phyloP scores from a whole-genome alignment of 2,113 vertebrate species.

The Echinops telfairi region DNA sequence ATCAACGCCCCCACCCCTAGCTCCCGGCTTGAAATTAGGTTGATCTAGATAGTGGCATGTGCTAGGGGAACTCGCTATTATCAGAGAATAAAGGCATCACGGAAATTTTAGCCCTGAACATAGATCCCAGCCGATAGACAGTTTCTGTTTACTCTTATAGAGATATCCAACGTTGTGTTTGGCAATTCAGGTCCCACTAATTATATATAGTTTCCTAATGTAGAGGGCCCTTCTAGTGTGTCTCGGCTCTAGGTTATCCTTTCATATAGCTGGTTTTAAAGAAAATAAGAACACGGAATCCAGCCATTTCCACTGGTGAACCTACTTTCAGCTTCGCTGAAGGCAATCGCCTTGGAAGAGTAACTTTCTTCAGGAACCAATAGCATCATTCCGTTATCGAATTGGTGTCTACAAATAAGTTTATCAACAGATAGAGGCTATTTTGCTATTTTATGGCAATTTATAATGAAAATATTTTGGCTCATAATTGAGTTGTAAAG shows the following conservation, averaged over 20 bases:
- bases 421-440: constrained; percentile 23
- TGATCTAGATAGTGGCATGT: constrained; percentile 68
- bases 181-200: constrained; percentile 7
- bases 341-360: constrained; percentile 32
- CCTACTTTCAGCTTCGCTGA: constrained; percentile 30
- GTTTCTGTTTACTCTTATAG: constrained; percentile 59
- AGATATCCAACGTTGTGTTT: constrained; percentile 57
- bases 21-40: constrained; percentile 69
- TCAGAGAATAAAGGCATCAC: constrained; percentile 68
- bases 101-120: neutral
- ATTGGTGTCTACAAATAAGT: constrained; percentile 49
- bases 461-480: constrained; percentile 66
- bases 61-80: constrained; percentile 35
- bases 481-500: constrained; percentile 59
- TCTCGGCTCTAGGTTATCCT: constrained; percentile 46
- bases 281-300: neutral
- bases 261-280: neutral
- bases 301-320: neutral
- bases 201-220: constrained; percentile 24
- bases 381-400: constrained; percentile 29
- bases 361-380: constrained; percentile 54
- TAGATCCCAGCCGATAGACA: constrained; percentile 42
- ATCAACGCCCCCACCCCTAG: neutral
- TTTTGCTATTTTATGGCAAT: constrained; percentile 13
- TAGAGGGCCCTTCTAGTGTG: neutral